Evolutionary conservation across 2,888 invertebrate genomes (phyloP), one percentile per base, ranked within the genome.

Genomic region (Dynastes maya): DNA sequence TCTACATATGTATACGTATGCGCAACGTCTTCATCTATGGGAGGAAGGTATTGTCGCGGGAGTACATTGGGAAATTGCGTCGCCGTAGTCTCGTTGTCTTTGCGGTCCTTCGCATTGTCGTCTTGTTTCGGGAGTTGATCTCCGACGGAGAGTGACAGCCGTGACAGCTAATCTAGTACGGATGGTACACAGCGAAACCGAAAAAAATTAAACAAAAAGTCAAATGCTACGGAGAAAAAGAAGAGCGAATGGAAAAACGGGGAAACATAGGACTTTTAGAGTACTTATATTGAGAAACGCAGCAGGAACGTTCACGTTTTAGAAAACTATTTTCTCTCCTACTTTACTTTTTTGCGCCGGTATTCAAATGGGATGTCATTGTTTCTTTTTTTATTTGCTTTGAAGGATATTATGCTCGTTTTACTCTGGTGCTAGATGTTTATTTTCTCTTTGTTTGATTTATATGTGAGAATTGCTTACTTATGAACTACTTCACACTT

Each of bases 141-240:
- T 40, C 27, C 68, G 51, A 29, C 51, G 51, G 22, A 51, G 53
- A 68, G 27, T 68, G 68, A 68, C 68, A 51, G 29, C 40, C 68
- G 51, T 68, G 68, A 68, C 68, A 68, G 45, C 40, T 68, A 68
- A 68, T 68, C 51, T 68, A 51, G 51, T 51, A 68, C 68, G 29
- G 11, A 68, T 27, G 29, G 51, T 68, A 29, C 11, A n/a, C 29
- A 51, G 13, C 51, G 51, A 29, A 68, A 68, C 22, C 40, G 68
- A 16, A 51, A 51, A 45, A 68, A 68, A 51, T 49, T 68, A 29
- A 13, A 58, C 55, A 16, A 58, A 58, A 58, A 58, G 32, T 37
- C 32, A 58, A 58, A 22, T 11, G 16, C 55, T 53, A 58, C 55
- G 2, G 32, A 16, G 55, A 58, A 63, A 63, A 29, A 32, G 63